Conservation (phyloP, 1,140 invertebrate species). For the Drosophila equinoxialis region DNA sequence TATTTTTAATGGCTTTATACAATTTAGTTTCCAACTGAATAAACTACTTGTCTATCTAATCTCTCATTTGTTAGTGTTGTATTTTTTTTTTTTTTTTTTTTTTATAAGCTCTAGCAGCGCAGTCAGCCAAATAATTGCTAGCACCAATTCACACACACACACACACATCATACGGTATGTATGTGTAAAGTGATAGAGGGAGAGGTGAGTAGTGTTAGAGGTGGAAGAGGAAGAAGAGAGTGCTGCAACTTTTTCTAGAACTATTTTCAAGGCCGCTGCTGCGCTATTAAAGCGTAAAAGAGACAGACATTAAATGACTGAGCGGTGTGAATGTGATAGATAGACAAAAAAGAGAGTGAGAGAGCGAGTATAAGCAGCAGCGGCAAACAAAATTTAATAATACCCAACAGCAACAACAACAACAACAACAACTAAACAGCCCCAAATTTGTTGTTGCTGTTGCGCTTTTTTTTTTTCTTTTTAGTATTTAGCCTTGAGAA, state of each 20-base stretch:
- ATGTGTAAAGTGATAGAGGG: not conserved
- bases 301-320: not conserved
- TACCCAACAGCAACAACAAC: slow-evolving; percentile 42
- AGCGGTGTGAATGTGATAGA: not conserved
- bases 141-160: slow-evolving; percentile 41
- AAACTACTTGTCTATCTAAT: slow-evolving; percentile 78
- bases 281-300: not conserved
- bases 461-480: not conserved
- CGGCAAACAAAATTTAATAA: slow-evolving; percentile 79
- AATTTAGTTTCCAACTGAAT: slow-evolving; percentile 67
- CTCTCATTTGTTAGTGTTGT: slow-evolving; percentile 42
- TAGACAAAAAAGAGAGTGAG: not conserved
- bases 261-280: slow-evolving; percentile 64
- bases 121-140: slow-evolving; percentile 77
- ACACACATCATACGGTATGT: not conserved
- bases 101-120: slow-evolving; percentile 48
- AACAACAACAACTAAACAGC: slow-evolving; percentile 38
- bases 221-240: slow-evolving; percentile 33
- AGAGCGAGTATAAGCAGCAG: slow-evolving; percentile 10
- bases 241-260: slow-evolving; percentile 69
- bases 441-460: slow-evolving; percentile 38
- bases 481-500: slow-evolving; percentile 78
- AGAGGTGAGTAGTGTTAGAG: slow-evolving; percentile 22
- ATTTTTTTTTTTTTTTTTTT: slow-evolving; percentile 27
- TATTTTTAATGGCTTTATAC: slow-evolving; percentile 45